These are phyloP conservation scores for Microhierax caerulescens DNA, from an alignment of 2,797 vertebrate genomes.

Conservation along the genomic window DNA sequence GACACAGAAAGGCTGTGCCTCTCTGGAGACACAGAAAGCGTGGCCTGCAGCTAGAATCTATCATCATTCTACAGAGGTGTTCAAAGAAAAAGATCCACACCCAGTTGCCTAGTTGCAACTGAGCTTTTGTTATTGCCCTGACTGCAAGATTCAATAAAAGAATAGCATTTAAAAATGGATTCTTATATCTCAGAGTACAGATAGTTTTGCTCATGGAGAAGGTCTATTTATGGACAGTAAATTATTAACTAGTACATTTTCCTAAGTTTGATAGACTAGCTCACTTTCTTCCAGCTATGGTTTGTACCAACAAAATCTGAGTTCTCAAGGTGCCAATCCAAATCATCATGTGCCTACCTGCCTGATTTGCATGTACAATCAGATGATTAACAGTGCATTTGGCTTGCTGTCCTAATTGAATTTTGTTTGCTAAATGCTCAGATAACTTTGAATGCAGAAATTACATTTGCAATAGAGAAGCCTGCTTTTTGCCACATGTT, in stretches of 20 bases:
- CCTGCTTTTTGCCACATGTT: neutral
- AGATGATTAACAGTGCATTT: neutral
- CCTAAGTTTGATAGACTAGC: neutral
- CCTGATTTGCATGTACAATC: neutral
- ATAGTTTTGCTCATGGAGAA: neutral
- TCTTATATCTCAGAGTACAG: neutral
- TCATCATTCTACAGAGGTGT: neutral
- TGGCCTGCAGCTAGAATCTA: neutral
- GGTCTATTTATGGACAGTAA: neutral
- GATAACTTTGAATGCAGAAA: neutral
- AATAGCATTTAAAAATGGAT: neutral
- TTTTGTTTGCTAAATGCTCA: neutral
- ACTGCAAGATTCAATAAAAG: neutral
- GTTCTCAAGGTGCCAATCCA: neutral
- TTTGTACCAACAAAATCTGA: neutral
- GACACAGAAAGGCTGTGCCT: neutral
- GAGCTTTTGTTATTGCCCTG: neutral
- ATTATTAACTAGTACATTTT: neutral
- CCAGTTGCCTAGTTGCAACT: neutral
- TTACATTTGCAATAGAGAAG: neutral
- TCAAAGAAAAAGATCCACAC: neutral
- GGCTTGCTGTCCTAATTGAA: neutral
- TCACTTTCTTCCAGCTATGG: neutral
- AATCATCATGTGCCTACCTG: neutral
- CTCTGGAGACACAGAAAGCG: neutral